Base-by-base conservation (phyloP, 1,140 invertebrate species). In the Cyrtorhinus lividipennis region DNA sequence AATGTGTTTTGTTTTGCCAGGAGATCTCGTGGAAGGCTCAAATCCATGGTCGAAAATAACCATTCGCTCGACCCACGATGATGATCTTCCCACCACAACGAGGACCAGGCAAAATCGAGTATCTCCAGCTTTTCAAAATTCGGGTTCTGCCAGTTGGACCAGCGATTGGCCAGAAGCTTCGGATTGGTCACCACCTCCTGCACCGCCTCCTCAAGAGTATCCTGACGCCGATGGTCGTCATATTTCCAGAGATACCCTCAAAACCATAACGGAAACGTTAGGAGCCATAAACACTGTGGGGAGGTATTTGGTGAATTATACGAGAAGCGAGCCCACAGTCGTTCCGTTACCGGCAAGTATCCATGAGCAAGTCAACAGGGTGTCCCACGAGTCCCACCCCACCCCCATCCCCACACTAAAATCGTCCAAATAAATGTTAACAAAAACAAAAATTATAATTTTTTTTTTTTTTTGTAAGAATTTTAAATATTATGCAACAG, bases 251-350 rank as follows among this genome's bases (percentile, higher is more conserved):
- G 69, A 72, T 48, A 75, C 77, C 2, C 61, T 79, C 45, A 65
- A 69, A 2, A 76, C 77, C 10, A 77, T 80, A 57, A 75, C 77
- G 1, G 79, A 81, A 66, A 81, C 79, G 1, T 69, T 81, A 8
- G 88, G 86, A 62, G 86, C 86, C 22, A 78, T 89, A 2, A 90
- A 90, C 66, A 88, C 87, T 15, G 84, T 91, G 0, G 88, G 88
- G 0, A 81, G 83, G 69, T 88, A 88, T 69, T 78, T 91, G 58
- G 85, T 92, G 0, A 88, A 90, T 66, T 87, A 88, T 77, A 88
- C 79, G 68, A 62, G 76, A 70, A 62, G 73, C 44, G 44, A 24
- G 56, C 59, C 27, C 38, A 62, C 30, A 59, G 67, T 59, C 12
- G 64, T 48, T 10, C 61, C 22, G 62, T 64, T 59, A 18, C 59